phyloP scores from a whole-genome alignment of 2,113 vertebrate genomes.

The Pyrgilauda ruficollis region DNA sequence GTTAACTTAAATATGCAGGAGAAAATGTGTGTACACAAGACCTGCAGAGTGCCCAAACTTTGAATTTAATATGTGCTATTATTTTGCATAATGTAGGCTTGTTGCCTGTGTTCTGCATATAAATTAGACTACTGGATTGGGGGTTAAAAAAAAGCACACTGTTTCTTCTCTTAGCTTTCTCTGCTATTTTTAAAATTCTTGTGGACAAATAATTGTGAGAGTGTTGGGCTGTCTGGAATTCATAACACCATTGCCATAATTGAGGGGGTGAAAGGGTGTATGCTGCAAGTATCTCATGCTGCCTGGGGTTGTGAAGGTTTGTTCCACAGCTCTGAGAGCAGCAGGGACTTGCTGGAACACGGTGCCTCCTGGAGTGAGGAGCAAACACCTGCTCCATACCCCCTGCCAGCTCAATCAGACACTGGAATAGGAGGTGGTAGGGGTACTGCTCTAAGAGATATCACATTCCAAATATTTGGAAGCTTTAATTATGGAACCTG shows the following conservation, averaged over 20 bases:
- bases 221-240: background rate
- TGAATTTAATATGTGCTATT: background rate
- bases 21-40: background rate
- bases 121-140: background rate
- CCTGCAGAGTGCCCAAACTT: background rate
- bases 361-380: background rate
- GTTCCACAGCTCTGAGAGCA: background rate
- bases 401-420: background rate
- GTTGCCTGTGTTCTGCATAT: background rate
- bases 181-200: background rate
- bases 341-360: background rate
- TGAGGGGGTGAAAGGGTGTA: background rate
- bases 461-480: background rate
- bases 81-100: slow-evolving; percentile 3
- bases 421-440: background rate
- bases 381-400: background rate
- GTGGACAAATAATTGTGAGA: background rate
- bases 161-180: background rate
- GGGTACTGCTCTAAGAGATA: background rate
- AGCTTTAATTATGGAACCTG: background rate
- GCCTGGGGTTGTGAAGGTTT: background rate
- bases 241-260: rapidly evolving
- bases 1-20: background rate
- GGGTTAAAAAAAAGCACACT: rapidly evolving
- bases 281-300: rapidly evolving